Evolutionary conservation across 2,888 invertebrate species (phyloP).

Genomic region (Nomada goodeniana): DNA sequence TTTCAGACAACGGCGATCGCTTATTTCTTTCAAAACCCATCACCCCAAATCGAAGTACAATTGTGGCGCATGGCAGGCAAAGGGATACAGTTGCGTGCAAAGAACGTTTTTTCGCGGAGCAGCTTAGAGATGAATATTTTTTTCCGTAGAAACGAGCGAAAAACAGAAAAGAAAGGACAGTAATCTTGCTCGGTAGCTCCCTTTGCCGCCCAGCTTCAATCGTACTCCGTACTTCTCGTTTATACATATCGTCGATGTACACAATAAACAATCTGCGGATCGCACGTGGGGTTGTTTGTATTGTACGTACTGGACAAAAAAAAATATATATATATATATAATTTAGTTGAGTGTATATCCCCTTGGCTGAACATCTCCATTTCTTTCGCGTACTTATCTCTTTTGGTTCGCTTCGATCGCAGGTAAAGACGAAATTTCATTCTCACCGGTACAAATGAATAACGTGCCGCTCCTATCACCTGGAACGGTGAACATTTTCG

Average conservation of each 20-base stretch:
- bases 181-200: too few species aligned
- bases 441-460: neutral
- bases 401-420: neutral
- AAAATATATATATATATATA: slow-evolving; percentile 34
- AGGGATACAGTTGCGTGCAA: neutral
- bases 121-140: neutral
- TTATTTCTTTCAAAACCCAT: slow-evolving; percentile 39
- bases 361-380: neutral
- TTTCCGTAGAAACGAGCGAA: neutral
- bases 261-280: neutral
- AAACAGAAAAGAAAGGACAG: neutral
- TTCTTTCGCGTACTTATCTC: neutral
- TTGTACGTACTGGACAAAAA: slow-evolving; percentile 42
- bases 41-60: neutral
- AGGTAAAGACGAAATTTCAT: neutral
- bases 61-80: neutral
- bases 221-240: neutral
- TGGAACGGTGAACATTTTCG: slow-evolving; percentile 27
- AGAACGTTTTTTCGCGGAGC: neutral
- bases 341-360: slow-evolving; percentile 31
- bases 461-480: neutral
- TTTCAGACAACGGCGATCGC: slow-evolving; percentile 25
- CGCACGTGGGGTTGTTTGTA: slow-evolving; percentile 32
- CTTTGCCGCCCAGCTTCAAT: neutral
- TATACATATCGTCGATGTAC: slow-evolving; percentile 13